Evolutionary conservation across 2,797 vertebrate genomes (phyloP), one percentile per base, ranked within the genome.

Genomic region (Perdix hodgsoniae): DNA sequence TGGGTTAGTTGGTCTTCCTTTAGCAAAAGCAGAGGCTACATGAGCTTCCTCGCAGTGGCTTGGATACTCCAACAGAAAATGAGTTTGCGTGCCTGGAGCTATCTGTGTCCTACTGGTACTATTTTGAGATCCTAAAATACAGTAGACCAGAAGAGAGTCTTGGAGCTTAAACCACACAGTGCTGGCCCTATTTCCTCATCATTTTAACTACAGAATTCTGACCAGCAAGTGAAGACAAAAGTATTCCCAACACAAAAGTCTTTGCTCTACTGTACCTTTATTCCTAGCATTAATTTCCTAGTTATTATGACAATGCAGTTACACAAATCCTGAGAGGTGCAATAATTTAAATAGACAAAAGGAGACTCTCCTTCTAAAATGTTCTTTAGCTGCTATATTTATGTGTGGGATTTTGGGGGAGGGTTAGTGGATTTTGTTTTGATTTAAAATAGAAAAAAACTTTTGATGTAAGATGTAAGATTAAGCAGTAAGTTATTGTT

Each of bases 101-200:
- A 65, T 61, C 80, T 75, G 54, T 74, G 77, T 56, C 80, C 45
- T 0, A 56, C 4, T 29, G 19, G 42, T 31, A 57, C 63, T 72
- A 17, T 69, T 91, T 49, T 59, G 29, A 50, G 37, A 42, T 13
- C 29, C 65, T 80, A 61, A 40, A 40, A 78, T 12, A 27, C 42
- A 19, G 29, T 59, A 39, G 29, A 56, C 31, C 83, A 77, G 35
- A 27, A 3, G 24, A 35, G 10, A 22, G 14, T 37, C 44, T 45
- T 2, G 0, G 42, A 49, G 33, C 45, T 21, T 61, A 11, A 29
- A 23, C 42, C 29, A 29, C 6, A 9, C 2, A 35, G 40, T 22
- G 27, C 59, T 52, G 29, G 49, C 39, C 26, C 50, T 3, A 2
- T 17, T 61, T 35, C 59, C 72, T 56, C 42, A 29, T 69, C 35